A percentile compares a stretch with the other conserved stretches of the same genome.
These are phyloP conservation scores for Botia kubotai DNA, from an alignment of 2,797 vertebrate species.

Conservation along the genomic window DNA sequence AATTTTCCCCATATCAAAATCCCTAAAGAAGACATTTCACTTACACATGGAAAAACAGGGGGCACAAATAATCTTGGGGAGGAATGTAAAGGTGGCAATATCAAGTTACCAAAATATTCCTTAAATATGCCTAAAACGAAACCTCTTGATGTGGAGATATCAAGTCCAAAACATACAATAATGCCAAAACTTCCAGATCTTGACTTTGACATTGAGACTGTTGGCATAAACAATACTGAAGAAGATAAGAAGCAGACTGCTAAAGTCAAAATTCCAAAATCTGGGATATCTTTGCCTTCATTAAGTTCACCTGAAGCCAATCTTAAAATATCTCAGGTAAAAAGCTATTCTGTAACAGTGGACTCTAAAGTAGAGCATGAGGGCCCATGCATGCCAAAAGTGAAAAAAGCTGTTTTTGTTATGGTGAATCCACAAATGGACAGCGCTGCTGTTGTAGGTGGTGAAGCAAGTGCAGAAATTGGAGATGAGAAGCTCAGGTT, in stretches of 20 bases:
- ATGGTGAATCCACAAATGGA: slow-evolving; percentile 72
- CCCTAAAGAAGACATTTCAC: slow-evolving; percentile 68
- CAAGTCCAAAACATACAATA: slow-evolving; percentile 44
- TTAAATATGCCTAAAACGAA: slow-evolving; percentile 50
- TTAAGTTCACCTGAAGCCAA: slow-evolving; percentile 69
- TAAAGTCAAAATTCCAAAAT: slow-evolving; percentile 82
- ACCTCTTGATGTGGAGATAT: neutral
- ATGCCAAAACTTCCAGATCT: slow-evolving; percentile 74
- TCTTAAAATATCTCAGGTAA: slow-evolving; percentile 53
- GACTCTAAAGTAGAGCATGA: slow-evolving; percentile 71
- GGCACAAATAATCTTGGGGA: slow-evolving; percentile 50
- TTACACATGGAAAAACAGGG: slow-evolving; percentile 61
- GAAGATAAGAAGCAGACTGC: slow-evolving; percentile 63
- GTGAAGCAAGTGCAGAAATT: slow-evolving; percentile 54
- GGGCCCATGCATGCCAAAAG: slow-evolving; percentile 76
- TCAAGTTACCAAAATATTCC: slow-evolving; percentile 60
- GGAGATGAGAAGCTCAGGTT: slow-evolving; percentile 65
- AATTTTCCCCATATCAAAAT: slow-evolving; percentile 64
- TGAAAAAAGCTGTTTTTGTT: slow-evolving; percentile 79
- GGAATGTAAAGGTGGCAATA: slow-evolving; percentile 42
- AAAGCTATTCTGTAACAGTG: slow-evolving; percentile 41
- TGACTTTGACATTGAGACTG: slow-evolving; percentile 75
- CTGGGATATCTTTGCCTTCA: slow-evolving; percentile 77
- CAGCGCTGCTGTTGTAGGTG: slow-evolving; percentile 49
- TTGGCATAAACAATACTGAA: slow-evolving; percentile 51